Base-by-base conservation (phyloP, 2,888 invertebrate genomes). In the Coleophora deauratella region DNA sequence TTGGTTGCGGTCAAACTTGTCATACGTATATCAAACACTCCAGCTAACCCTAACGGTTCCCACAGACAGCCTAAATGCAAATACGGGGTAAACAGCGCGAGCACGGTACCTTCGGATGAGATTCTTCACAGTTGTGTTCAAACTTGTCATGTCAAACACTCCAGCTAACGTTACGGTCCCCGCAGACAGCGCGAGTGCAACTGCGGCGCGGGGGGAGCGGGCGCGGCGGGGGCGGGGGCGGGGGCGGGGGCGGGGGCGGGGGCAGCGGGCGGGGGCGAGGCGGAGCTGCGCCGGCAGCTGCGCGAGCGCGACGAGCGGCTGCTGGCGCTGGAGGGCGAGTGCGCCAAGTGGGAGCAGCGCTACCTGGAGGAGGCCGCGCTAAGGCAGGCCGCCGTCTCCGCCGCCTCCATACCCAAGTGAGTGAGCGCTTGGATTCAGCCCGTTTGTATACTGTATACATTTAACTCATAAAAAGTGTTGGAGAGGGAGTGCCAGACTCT, bases 301-400 rank as follows among this genome's bases (percentile, higher is more conserved):
- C 61, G 86, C 7, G 84, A 84, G 62, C 57, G 82, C 0, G 85
- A 86, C 66, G 85, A 85, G 59, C 59, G 86, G 9, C 62, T 84
- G 47, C 66, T 85, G 50, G 81, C 90, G 44, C 80, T 93, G 41
- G 94, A 94, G 76, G 92, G 92, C 0, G 94, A 94, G 65, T 92
- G 93, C 57, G 90, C 92, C 53, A 93, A 93, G 82, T 93, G 93
- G 94, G 95, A 95, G 74, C 94, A 94, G 74, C 87, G 93, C 37
- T 94, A 92, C 74, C 81, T 94, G 38, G 94, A 94, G 72, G 94
- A 95, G 71, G 92, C 91, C 52, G 90, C 92, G 10, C 67, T 92
- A 51, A 75, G 92, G 43, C 92, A 92, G 66, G 90, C 91, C 43
- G 91, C 91, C 27, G 90, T 92, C 33, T 91, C 92, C 63, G 91